Evolutionary conservation across 2,113 vertebrate species (phyloP), one percentile per base, ranked within the genome.

Genomic region (Columba livia): DNA sequence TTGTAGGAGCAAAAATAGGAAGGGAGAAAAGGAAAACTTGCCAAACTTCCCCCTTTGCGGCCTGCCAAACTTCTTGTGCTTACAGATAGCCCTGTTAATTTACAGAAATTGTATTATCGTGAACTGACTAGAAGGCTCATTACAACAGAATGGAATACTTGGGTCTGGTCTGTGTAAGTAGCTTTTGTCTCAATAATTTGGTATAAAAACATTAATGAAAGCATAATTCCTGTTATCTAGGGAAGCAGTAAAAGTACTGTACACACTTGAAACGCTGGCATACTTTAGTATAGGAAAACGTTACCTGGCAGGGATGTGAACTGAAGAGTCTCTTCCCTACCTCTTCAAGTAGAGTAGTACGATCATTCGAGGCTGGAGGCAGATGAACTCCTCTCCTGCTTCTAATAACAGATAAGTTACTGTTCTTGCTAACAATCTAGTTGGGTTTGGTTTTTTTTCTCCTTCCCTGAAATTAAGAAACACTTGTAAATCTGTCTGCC

Each of bases 101-200:
- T 84, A 40, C 54, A 73, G 34, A 66, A 66, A 18, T 16, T 77
- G 10, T 58, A 58, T 57, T 66, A 13, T 71, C 29, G 12, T 42
- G n/a, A 75, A 56, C 34, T 75, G 29, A 28, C 25, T 73, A 71
- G 54, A 89, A 94, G 36, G 32, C 31, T 57, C 11, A 21, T 58
- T 86, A 50, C 64, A 86, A 1, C 66, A 67, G 17, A 88, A 50
- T n/a, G 57, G 29, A 17, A 1, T 58, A 38, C 42, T 85, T 89
- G 57, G 29, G 23, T 81, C 66, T 1, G 0, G 75, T 40, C 50
- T 83, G 20, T 79, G 28, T 79, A 73, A 94, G 71, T 80, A 93
- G 48, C 60, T 83, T 75, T 94, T 88, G 26, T 73, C 26, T 62
- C 75, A 72, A 81, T 40, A 66, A 74, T 60, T 71, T 40, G n/a